Base-by-base conservation (phyloP, 2,888 invertebrate genomes). In the Scaptomyza polygonia region DNA sequence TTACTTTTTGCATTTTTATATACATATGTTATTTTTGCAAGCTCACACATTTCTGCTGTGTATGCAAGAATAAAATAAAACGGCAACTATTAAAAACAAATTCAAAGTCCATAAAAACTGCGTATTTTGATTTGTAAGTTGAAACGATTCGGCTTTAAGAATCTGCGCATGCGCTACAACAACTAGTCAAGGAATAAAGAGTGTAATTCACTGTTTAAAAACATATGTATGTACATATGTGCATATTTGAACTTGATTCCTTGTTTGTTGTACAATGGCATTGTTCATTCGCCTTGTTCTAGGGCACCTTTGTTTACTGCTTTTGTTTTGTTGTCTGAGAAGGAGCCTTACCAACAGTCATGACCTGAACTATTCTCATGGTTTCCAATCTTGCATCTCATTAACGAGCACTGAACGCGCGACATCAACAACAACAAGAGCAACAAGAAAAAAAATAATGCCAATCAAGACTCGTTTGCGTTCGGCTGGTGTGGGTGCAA, bases 391-490 rank as follows among this genome's bases (percentile, higher is more conserved):
- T 70, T 78, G 86, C 76, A 85, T 84, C 79, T 86, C 83, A 87
- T 84, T 73, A 80, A 81, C 71, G 79, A 79, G 53, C 79, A 71
- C 57, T 77, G 67, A 85, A 74, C 74, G 79, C 55, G 40, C 34
- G 58, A 44, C n/a, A 47, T 16, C 44, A 47, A 40, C 32, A 62
- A 62, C 18, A 54, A 47, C 51, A 53, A 67, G n/a, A 40, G 44
- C 36, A 59, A 36, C 53, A 52, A 47, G 56, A 16, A 47, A 30
- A 16, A 47, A 30, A 12, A 30, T 12, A 11, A 65, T 62, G 79
- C 57, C 77, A 83, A 87, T 87, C 88, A 83, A 83, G 88, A 86
- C 88, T 87, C 57, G 88, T 86, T 88, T 86, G 65, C 67, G 56
- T 70, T 53, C 64, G 44, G 40, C 57, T 53, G 53, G 9, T 9